A percentile compares a stretch with the other conserved stretches of the same genome.
Conservation (phyloP, 1,140 invertebrate genomes). For the Gerris buenoi region DNA sequence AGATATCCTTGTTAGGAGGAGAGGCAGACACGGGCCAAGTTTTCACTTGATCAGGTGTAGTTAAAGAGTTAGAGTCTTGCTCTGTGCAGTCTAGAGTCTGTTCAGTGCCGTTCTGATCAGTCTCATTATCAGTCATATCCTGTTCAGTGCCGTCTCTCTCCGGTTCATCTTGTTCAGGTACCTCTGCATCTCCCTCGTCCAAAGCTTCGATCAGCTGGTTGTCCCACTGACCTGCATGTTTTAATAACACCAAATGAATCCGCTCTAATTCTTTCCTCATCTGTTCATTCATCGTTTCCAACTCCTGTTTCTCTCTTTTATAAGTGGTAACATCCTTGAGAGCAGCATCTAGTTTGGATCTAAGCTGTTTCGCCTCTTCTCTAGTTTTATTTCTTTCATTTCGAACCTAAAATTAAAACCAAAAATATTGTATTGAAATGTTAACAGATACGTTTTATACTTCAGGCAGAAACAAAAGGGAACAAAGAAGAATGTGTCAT, state of each 20-base stretch:
- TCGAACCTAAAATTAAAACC: slow-evolving; percentile 43
- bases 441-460: too few species aligned
- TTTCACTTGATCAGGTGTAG: background rate
- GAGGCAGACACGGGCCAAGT: background rate
- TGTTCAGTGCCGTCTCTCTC: slow-evolving; percentile 8
- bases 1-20: background rate
- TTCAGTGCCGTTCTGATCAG: slow-evolving; percentile 3
- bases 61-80: slow-evolving; percentile 6
- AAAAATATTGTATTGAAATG: too few species aligned
- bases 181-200: slow-evolving; percentile 31
- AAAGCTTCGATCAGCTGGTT: slow-evolving; percentile 33
- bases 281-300: slow-evolving; percentile 64
- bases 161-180: slow-evolving; percentile 20
- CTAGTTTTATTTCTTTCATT: slow-evolving; percentile 73
- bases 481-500: too few species aligned
- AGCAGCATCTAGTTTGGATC: slow-evolving; percentile 59
- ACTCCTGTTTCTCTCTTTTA: slow-evolving; percentile 64
- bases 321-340: slow-evolving; percentile 58
- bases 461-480: too few species aligned
- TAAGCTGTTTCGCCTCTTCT: slow-evolving; percentile 68
- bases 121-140: slow-evolving; percentile 8
- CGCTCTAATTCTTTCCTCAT: slow-evolving; percentile 66
- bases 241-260: slow-evolving; percentile 46
- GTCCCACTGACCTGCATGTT: slow-evolving; percentile 38
- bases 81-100: slow-evolving; percentile 15